These are phyloP conservation scores for Hymenopus coronatus DNA, from an alignment of 2,888 invertebrate genomes.

Conservation along the genomic window DNA sequence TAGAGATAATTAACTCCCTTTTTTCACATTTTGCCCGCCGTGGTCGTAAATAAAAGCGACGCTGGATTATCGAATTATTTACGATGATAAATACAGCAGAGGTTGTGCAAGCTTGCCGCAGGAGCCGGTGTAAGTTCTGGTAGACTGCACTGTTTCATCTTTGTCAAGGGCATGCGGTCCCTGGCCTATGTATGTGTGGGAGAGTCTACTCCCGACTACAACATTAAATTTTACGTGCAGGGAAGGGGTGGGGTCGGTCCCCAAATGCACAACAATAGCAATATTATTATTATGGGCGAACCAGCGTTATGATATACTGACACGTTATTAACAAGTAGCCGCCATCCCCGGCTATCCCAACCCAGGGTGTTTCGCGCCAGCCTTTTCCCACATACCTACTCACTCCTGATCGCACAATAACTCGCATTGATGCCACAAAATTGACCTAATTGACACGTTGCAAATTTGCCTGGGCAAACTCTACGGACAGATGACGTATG, in stretches of 20 bases:
- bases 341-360: not conserved
- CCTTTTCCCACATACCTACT: not conserved
- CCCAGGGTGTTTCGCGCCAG: not conserved
- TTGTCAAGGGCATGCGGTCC: not conserved
- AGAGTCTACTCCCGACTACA: not conserved
- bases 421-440: not conserved
- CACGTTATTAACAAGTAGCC: slow-evolving; percentile 4
- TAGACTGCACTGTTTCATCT: not conserved
- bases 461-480: not conserved
- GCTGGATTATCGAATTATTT: not conserved
- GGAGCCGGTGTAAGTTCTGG: not conserved
- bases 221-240: not conserved
- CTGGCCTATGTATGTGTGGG: not conserved
- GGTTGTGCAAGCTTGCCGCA: not conserved
- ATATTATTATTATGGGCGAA: not conserved
- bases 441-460: not conserved
- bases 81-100: not conserved
- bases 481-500: not conserved
- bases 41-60: not conserved
- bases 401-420: slow-evolving; percentile 1
- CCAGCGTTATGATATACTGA: not conserved
- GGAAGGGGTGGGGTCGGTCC: not conserved
- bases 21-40: not conserved
- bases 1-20: not conserved
- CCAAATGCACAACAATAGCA: not conserved